A percentile compares a stretch with the other conserved stretches of the same genome.
Conservation (phyloP, 2,888 invertebrate genomes). For the Andrena fulva region DNA sequence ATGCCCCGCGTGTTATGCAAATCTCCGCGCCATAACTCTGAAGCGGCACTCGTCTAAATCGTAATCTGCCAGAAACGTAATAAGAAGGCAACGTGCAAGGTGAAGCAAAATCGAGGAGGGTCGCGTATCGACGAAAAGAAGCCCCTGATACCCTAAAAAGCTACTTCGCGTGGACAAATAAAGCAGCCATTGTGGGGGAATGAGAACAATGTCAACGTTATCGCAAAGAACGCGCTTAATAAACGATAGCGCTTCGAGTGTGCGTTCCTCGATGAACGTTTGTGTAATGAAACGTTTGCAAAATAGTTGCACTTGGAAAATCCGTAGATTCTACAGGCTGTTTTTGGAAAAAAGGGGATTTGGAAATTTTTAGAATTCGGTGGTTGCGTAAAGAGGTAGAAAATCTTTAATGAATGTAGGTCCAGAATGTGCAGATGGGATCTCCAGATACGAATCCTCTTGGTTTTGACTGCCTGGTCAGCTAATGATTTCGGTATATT, state of each 20-base stretch:
- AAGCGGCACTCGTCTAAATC: slow-evolving; percentile 38
- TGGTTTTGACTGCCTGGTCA: too few species aligned
- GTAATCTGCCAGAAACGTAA: slow-evolving; percentile 31
- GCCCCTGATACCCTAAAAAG: neutral
- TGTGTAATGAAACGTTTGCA: neutral
- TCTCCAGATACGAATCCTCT: too few species aligned
- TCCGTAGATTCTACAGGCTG: too few species aligned
- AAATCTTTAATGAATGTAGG: too few species aligned
- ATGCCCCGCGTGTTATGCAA: slow-evolving; percentile 54
- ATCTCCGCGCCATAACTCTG: slow-evolving; percentile 40
- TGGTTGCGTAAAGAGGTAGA: too few species aligned
- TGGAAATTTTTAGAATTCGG: too few species aligned
- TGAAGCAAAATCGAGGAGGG: neutral
- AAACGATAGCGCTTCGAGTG: neutral
- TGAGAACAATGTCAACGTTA: slow-evolving; percentile 31
- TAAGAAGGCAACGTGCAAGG: neutral
- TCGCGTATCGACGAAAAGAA: neutral
- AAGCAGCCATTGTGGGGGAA: neutral
- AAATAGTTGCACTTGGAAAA: neutral
- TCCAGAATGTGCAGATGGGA: too few species aligned
- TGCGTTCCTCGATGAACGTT: neutral
- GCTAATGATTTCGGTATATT: too few species aligned
- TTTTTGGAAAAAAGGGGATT: too few species aligned
- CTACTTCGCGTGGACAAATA: slow-evolving; percentile 4
- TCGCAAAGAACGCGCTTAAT: neutral